phyloP scores from a whole-genome alignment of 2,797 vertebrate species.

The Halcyon badia region DNA sequence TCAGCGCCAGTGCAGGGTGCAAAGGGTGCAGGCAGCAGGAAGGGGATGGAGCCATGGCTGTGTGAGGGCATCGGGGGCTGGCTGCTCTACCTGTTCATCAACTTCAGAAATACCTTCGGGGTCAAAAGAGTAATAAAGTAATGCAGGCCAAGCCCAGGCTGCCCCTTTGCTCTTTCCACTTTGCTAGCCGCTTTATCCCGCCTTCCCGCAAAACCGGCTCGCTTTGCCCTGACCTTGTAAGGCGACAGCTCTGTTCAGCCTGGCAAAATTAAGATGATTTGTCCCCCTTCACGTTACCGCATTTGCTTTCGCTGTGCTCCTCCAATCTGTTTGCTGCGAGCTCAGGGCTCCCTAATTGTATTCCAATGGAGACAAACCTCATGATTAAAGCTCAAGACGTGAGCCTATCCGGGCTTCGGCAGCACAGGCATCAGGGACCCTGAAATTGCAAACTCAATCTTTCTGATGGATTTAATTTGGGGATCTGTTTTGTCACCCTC shows the following conservation, averaged over 20 bases:
- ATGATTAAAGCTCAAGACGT: neutral
- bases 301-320: neutral
- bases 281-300: neutral
- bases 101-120: neutral
- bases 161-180: slow-evolving; percentile 4
- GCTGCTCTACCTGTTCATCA: neutral
- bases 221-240: slow-evolving; percentile 17
- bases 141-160: neutral
- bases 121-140: neutral
- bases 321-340: neutral
- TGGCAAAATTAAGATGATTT: neutral
- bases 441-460: slow-evolving; percentile 1
- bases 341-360: neutral
- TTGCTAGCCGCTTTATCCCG: neutral
- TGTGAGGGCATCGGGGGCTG: rapidly evolving
- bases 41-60: neutral
- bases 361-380: neutral
- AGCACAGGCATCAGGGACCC: neutral
- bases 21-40: neutral
- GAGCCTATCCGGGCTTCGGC: neutral
- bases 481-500: neutral
- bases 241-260: slow-evolving; percentile 10
- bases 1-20: neutral
- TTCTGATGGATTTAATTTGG: neutral
- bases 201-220: neutral